phyloP scores from a whole-genome alignment of 2,113 vertebrate species.

The Sphyrna mokarran region DNA sequence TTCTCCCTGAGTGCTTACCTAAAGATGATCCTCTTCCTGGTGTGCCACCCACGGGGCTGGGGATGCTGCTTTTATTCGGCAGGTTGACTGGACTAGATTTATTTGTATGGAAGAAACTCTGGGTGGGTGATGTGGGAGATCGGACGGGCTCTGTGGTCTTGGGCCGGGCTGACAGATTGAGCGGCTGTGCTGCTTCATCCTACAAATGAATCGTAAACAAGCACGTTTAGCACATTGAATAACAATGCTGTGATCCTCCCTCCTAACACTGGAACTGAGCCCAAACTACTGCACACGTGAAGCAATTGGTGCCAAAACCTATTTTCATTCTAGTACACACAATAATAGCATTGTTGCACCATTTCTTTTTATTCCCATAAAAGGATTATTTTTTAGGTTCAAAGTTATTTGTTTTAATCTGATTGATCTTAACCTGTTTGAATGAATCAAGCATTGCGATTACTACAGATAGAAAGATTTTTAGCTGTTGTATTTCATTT shows the following conservation, averaged over 20 bases:
- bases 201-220: slow-evolving; percentile 55
- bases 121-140: slow-evolving; percentile 87
- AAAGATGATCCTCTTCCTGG: slow-evolving; percentile 84
- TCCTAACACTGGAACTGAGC: not conserved
- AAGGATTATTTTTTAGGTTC: not conserved
- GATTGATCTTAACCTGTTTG: not conserved
- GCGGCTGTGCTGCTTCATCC: slow-evolving; percentile 95
- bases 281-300: not conserved
- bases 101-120: slow-evolving; percentile 80
- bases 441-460: not conserved
- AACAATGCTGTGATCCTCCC: not conserved
- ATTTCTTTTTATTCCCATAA: not conserved
- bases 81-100: slow-evolving; percentile 84
- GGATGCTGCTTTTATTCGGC: slow-evolving; percentile 77
- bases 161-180: slow-evolving; percentile 92
- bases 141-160: slow-evolving; percentile 88
- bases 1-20: slow-evolving; percentile 63
- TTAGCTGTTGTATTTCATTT: not conserved
- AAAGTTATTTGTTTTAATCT: not conserved
- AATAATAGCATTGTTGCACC: not conserved
- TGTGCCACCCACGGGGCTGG: slow-evolving; percentile 73
- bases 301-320: not conserved
- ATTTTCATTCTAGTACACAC: not conserved
- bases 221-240: not conserved
- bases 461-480: not conserved